Base-by-base conservation (phyloP, 1,140 invertebrate species). In the Capitella teleta region DNA sequence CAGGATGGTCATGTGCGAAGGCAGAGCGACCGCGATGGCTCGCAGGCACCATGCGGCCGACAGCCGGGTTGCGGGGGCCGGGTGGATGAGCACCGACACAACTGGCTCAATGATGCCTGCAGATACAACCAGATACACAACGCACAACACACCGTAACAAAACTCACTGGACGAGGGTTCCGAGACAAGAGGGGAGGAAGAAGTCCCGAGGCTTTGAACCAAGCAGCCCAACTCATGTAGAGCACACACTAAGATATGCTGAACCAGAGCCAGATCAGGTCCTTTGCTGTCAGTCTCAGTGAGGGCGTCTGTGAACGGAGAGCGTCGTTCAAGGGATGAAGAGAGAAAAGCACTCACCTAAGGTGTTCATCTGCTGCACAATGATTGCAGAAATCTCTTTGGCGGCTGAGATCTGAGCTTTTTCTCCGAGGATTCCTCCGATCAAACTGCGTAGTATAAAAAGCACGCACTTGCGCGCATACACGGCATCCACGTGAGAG, bases 401-500 rank as follows among this genome's bases (percentile, higher is more conserved):
- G 5, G 93, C 94, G 30, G 73, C 68, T 5, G 85, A 85, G 34
- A 88, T 83, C 74, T 98, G 95, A 40, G 92, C 90, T 62, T 94
- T 94, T 75, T 99, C 95, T 0, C 90, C 85, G 1, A 99, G 77
- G 77, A 97, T 83, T 66, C 86, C 85, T 5, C 94, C 93, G 28
- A 98, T 77, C 2, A 90, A 83, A 49, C 87, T 84, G 30, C 89
- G 78, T 36, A 98, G 75, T 61, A 98, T 93, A 66, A 95, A 98
- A 63, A 86, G 88, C 38, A 98, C 86, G 68, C 95, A 98, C 73
- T 96, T 95, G 54, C 95, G 77, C 0, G 92, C 95, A 71, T 96
- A 96, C 3, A 98, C 91, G 26, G 91, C 91, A 73, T 98, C 95
- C 5, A 97, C 87, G 66, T 98, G 93, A 0, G 89, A 89, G 10